These are phyloP conservation scores for Mnemiopsis leidyi DNA, from an alignment of 37 sponge, comb jelly and placozoan genomes.

Conservation along the genomic window DNA sequence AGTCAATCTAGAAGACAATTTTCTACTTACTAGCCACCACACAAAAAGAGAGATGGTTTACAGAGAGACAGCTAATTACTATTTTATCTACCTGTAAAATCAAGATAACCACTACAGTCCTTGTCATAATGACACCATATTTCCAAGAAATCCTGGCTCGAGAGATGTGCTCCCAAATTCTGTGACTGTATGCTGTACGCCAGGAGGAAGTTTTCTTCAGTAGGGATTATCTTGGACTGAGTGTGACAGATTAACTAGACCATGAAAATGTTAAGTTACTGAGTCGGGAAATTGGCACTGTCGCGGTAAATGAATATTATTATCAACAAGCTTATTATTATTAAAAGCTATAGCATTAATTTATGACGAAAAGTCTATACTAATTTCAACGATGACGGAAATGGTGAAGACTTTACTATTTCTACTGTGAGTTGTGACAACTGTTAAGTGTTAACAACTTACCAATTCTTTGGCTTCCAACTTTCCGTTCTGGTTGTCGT, in stretches of 20 bases:
- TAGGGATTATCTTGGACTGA: conserved; percentile 62
- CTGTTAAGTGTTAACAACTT: not conserved
- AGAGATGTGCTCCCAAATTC: not conserved
- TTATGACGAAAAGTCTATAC: too few relatives aligned
- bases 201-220: conserved; percentile 62
- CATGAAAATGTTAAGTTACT: too few relatives aligned
- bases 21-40: not conserved
- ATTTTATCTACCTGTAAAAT: conserved; percentile 24
- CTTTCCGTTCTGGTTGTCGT: conserved; percentile 57
- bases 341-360: too few relatives aligned
- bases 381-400: too few relatives aligned
- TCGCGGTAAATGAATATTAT: not conserved
- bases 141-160: conserved; percentile 31
- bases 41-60: not conserved
- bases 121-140: conserved; percentile 56
- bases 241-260: not conserved
- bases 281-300: not conserved
- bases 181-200: conserved; percentile 60
- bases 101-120: conserved; percentile 32
- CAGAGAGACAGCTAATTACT: not conserved
- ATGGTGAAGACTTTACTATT: too few relatives aligned
- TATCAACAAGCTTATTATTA: too few relatives aligned
- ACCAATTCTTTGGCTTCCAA: conserved; percentile 55
- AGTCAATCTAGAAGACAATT: too few relatives aligned
- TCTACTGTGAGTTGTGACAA: not conserved